Conservation (phyloP, 1,140 invertebrate genomes). For the Acromyrmex heyeri region DNA sequence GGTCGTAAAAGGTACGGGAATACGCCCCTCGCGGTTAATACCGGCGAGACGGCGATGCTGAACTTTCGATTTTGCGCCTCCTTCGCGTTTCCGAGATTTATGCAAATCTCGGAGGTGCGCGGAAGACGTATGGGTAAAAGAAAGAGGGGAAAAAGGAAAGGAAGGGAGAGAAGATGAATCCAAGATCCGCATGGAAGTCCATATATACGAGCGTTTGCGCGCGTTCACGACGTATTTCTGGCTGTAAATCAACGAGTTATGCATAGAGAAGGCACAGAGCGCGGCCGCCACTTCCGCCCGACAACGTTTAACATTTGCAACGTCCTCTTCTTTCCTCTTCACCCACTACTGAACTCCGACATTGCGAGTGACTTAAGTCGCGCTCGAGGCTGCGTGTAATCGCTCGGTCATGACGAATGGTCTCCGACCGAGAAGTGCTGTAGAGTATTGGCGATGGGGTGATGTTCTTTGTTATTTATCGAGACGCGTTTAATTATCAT, state of each 20-base stretch:
- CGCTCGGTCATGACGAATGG: conserved; percentile 44
- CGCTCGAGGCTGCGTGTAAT: conserved; percentile 46
- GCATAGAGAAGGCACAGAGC: conserved; percentile 63
- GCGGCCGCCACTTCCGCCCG: conserved; percentile 75
- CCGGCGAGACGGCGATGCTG: conserved; percentile 65
- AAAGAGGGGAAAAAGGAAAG: background rate
- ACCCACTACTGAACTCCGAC: conserved; percentile 72
- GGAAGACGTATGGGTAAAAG: background rate
- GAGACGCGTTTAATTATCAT: conserved; percentile 57
- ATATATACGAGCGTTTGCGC: conserved; percentile 61
- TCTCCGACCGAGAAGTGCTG: conserved; percentile 13
- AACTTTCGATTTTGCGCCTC: conserved; percentile 83
- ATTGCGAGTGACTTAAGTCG: conserved; percentile 49
- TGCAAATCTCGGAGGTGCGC: conserved; percentile 79
- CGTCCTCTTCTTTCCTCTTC: conserved; percentile 59
- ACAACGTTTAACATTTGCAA: conserved; percentile 38
- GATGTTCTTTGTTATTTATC: conserved; percentile 51
- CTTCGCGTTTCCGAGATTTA: conserved; percentile 80
- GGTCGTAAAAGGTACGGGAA: conserved; percentile 72
- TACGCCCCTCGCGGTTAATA: conserved; percentile 57
- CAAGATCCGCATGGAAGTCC: conserved; percentile 1
- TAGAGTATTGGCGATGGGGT: conserved; percentile 11
- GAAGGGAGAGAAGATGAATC: background rate
- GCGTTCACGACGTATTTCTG: conserved; percentile 75
- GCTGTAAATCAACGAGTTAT: conserved; percentile 84